Base-by-base conservation (phyloP, 30 jellyfish, hydroid and myxozoan genomes). In the Hydra vulgaris region DNA sequence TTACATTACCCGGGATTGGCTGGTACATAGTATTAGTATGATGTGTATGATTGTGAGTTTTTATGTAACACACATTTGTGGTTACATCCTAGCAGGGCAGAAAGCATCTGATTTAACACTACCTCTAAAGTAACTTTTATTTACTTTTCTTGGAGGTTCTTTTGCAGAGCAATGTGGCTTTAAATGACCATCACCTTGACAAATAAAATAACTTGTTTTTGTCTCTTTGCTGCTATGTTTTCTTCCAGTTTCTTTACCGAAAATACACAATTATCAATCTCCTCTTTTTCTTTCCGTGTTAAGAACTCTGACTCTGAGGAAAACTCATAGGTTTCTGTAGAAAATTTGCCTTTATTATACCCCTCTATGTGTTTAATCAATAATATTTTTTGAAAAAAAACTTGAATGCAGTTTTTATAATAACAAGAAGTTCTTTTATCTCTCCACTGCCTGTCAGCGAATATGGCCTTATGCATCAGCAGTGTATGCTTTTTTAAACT, bases 71-170 rank as follows among this genome's bases (percentile, higher is more conserved):
- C 20, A 82, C 69, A 24, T 82, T 67, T 40, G 70, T 55, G 21
- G 21, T 54, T 20, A 70, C 81, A 19, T 72, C 26, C 89, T 61
- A 4, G 88, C 82, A 55, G 89, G 89, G 70, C 89, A 82, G 61
- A 82, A 66, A 54, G 66, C 81, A 53, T 54, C 54, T 7, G 89
- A 40, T 82, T 82, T 82, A 20, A 82, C 89, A 25, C 53, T 74
- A 25, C 89, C 89, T 26, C 70, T 26, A n/a, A 73, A 25, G 27
- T 53, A 21, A 4, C 67, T 82, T 74, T 87, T 74, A 21, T 76
- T 18, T 17, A 88, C 18, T 73, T 82, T 73, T 18, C 80, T 61
- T 19, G 23, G 84, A n/a, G 75, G 81, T 52, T 74, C 66, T 7
- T 40, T 21, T 15, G 23, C 56, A 54, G 70, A 19, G 27, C 88